A percentile compares a stretch with the other conserved stretches of the same genome.
Evolutionary conservation across 2,888 invertebrate species (phyloP).

Genomic region (Meiosimyza platycephala): DNA sequence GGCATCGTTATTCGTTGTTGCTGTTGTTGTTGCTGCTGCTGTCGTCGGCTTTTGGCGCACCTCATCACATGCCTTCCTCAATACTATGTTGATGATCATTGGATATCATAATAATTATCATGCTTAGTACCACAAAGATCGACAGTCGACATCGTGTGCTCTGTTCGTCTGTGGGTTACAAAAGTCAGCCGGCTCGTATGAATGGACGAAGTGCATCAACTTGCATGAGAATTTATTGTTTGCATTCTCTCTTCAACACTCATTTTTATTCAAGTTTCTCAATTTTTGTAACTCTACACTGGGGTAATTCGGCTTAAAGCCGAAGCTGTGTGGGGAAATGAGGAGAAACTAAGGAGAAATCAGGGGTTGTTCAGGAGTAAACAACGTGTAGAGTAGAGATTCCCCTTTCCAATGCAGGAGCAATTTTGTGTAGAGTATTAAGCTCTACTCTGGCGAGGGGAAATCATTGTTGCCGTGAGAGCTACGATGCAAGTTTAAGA

Average conservation of each 20-base stretch:
- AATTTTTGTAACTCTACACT: not conserved
- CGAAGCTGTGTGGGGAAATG: constrained; percentile 12
- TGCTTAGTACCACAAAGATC: not conserved
- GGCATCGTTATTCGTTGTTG: not conserved
- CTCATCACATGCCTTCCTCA: not conserved
- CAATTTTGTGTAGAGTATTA: constrained; percentile 12
- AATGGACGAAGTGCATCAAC: constrained; percentile 17
- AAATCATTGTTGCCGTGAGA: not conserved
- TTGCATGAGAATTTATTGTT: not conserved
- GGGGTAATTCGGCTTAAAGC: not conserved
- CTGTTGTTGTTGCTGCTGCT: not conserved
- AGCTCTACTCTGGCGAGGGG: not conserved
- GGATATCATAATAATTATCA: constrained; percentile 5
- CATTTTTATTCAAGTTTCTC: not conserved
- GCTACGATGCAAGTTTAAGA: too few relatives aligned
- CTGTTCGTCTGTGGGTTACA: constrained; percentile 26
- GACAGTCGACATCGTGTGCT: not conserved
- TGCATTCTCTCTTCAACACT: not conserved
- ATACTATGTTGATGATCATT: not conserved
- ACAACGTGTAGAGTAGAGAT: constrained; percentile 5
- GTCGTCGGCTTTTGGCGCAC: constrained; percentile 14
- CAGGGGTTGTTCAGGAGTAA: constrained; percentile 11
- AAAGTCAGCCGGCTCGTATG: constrained; percentile 24
- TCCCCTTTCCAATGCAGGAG: constrained; percentile 14
- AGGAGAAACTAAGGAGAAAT: constrained; percentile 26